A percentile compares a stretch with the other conserved stretches of the same genome.
These are phyloP conservation scores for Osmoderma eremita DNA, from an alignment of 2,888 invertebrate genomes.

Conservation along the genomic window DNA sequence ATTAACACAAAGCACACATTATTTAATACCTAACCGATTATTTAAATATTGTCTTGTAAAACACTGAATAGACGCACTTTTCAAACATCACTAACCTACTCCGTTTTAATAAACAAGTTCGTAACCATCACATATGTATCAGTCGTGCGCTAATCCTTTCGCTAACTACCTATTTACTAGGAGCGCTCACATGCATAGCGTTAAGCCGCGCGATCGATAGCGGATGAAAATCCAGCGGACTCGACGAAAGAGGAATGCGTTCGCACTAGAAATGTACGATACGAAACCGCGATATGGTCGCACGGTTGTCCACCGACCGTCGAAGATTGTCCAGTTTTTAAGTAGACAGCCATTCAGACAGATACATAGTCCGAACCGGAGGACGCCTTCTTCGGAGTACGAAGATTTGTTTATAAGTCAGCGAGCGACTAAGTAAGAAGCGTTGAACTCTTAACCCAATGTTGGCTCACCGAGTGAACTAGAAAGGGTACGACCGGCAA, in stretches of 20 bases:
- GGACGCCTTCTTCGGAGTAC: slow-evolving; percentile 8
- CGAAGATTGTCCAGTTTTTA: slow-evolving; percentile 28
- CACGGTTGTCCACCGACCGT: slow-evolving; percentile 15
- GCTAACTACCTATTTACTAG: slow-evolving; percentile 7
- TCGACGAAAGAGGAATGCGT: slow-evolving; percentile 15
- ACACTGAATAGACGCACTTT: background rate
- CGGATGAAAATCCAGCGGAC: slow-evolving; percentile 3
- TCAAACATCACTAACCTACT: slow-evolving; percentile 25
- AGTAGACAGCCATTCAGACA: slow-evolving; percentile 29
- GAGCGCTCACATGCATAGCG: background rate
- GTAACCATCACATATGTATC: slow-evolving; percentile 4
- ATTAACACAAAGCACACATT: no score
- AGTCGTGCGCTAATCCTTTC: slow-evolving; percentile 23
- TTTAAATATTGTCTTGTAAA: no score
- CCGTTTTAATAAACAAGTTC: slow-evolving; percentile 27
- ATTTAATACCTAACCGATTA: no score
- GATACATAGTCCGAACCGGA: background rate
- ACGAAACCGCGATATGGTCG: background rate
- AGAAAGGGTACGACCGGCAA: slow-evolving; percentile 25
- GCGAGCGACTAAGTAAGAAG: slow-evolving; percentile 14
- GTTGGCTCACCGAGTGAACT: slow-evolving; percentile 34
- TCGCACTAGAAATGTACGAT: background rate
- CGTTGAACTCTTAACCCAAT: slow-evolving; percentile 37
- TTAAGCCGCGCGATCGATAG: slow-evolving; percentile 5
- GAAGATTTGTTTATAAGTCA: slow-evolving; percentile 2